phyloP scores from a whole-genome alignment of 2,113 vertebrate species.

The Strigops habroptila region DNA sequence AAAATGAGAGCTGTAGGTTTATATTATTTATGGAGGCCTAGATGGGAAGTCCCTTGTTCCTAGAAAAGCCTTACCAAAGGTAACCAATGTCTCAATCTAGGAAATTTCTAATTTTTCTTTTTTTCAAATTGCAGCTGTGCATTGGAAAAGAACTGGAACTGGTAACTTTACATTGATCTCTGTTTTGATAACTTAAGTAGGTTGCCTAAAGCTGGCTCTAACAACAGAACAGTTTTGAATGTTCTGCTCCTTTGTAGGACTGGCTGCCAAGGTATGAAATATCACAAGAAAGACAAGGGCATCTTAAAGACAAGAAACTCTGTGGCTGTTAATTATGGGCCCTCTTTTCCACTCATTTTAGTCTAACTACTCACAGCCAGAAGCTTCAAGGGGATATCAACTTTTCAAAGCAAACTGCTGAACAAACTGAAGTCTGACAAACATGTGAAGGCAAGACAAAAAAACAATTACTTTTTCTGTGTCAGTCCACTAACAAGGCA shows the following conservation, averaged over 20 bases:
- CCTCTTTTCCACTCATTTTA: background rate
- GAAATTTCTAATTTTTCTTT: background rate
- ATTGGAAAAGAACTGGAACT: background rate
- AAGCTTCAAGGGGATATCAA: background rate
- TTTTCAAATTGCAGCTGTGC: background rate
- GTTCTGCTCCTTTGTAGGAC: background rate
- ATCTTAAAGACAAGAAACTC: background rate
- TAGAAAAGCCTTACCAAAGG: background rate
- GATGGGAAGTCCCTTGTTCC: background rate
- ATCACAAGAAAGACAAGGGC: background rate
- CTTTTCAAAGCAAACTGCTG: background rate
- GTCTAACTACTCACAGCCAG: background rate
- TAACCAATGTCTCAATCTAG: background rate
- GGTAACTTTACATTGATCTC: background rate
- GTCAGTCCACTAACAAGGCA: background rate
- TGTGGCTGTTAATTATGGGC: background rate
- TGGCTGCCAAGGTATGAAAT: background rate
- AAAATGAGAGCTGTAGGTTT: background rate
- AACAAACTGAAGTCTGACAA: background rate
- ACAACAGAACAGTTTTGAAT: background rate
- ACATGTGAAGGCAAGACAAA: background rate
- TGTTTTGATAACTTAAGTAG: background rate
- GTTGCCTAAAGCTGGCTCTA: background rate
- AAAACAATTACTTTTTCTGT: background rate
- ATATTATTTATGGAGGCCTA: background rate